Conservation (phyloP, 2,797 vertebrate genomes). For the Cynopterus sphinx region DNA sequence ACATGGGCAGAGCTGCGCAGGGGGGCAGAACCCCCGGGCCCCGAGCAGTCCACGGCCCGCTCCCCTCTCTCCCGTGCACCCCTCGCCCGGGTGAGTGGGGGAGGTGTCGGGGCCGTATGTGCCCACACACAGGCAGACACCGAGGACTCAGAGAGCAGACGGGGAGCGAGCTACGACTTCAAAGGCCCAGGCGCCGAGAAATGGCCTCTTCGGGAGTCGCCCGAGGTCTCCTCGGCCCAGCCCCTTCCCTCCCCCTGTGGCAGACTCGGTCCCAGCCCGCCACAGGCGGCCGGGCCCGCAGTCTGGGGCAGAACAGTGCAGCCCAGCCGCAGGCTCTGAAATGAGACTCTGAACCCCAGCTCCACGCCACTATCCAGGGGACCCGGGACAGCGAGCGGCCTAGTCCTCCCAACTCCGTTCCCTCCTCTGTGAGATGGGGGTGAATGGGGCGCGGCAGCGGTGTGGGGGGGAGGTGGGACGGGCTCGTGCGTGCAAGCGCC, state of each 20-base stretch:
- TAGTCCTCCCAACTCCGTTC: background rate
- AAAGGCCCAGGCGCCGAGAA: background rate
- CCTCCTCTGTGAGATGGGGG: background rate
- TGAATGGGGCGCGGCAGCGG: rapidly evolving
- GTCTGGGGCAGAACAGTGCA: rapidly evolving
- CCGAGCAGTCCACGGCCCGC: rapidly evolving
- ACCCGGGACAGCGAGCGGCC: background rate
- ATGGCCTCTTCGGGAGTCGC: background rate
- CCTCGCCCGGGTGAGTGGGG: too few species aligned
- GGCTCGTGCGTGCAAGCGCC: background rate
- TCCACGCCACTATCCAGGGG: background rate
- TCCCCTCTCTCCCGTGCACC: too few species aligned
- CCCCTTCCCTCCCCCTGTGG: background rate
- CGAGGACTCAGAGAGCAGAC: background rate
- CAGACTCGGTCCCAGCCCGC: too few species aligned
- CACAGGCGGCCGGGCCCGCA: rapidly evolving
- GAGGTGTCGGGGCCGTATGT: too few species aligned
- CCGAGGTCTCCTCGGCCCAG: background rate
- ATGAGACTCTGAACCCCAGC: background rate
- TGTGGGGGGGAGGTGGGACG: background rate
- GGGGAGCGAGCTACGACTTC: background rate
- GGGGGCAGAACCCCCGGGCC: background rate
- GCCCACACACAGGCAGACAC: background rate
- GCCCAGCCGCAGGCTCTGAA: background rate
- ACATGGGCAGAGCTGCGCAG: background rate